phyloP scores from a whole-genome alignment of 2,888 invertebrate species.

The Scaeva pyrastri region DNA sequence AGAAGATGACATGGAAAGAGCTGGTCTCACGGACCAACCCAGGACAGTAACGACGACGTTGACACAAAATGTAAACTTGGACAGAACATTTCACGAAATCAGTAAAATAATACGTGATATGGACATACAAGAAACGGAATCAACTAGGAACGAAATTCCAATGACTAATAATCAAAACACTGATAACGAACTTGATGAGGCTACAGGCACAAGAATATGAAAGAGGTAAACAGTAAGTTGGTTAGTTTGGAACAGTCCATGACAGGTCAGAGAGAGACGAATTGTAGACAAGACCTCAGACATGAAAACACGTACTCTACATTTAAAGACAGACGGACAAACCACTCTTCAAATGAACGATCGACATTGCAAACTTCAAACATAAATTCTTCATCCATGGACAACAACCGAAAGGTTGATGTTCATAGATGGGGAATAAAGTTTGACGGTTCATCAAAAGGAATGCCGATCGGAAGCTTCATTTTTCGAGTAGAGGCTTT shows the following conservation, averaged over 20 bases:
- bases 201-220: not conserved
- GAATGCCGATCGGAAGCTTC: not conserved
- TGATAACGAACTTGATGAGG: not conserved
- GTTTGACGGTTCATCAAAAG: not conserved
- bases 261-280: not conserved
- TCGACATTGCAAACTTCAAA: not conserved
- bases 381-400: not conserved
- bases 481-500: constrained; percentile 15
- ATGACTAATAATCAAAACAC: not conserved
- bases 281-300: not conserved
- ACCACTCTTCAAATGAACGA: not conserved
- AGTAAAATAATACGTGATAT: not conserved
- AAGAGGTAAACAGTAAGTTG: not conserved
- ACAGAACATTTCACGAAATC: not conserved
- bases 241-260: not conserved
- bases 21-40: not conserved
- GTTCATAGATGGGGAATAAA: constrained; percentile 26
- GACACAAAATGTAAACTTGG: not conserved
- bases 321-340: not conserved
- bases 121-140: not conserved
- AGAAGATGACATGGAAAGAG: not conserved
- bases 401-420: not conserved
- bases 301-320: not conserved
- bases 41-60: not conserved
- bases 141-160: not conserved